Evolutionary conservation across 2,888 invertebrate genomes (phyloP), one percentile per base, ranked within the genome.

Genomic region (Stenolophus ochropezus): DNA sequence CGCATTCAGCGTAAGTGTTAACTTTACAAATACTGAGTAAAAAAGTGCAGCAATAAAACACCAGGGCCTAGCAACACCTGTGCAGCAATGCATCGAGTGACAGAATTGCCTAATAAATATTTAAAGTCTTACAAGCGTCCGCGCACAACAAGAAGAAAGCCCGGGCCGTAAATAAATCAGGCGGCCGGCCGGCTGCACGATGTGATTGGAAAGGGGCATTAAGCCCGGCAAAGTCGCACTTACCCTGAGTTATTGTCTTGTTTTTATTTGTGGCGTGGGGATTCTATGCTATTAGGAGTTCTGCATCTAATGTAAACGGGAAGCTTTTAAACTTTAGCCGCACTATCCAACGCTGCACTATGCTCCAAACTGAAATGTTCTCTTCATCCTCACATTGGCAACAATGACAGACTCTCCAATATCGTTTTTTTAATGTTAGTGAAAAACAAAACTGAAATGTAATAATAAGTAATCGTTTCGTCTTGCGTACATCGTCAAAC

Each of bases 101-200:
- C 65, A 69, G 65, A 69, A 69, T 69, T 33, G 65, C 65, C 65
- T 69, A 69, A 69, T 69, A 69, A 69, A 69, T 69, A 69, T 69
- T 69, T 33, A 69, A 69, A 69, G 33, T 69, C 27, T 69, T 56
- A 20, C 56, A 69, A 69, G 65, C 65, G 6, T 27, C 61, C 23
- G 25, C n/a, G 65, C 33, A 27, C 65, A n/a, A 69, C 11, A 33
- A 69, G 33, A 69, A 69, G 33, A 69, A 69, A 27, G 33, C 18
- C 33, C 14, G 11, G 65, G 8, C 25, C 33, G 65, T 69, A 69
- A 69, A 69, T 69, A 69, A 69, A 69, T 69, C 65, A 69, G 65
- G 14, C 20, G 33, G 25, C 58, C 14, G 61, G 23, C 25, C 21
- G 18, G 14, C 61, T 14, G 16, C 4, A n/a, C 14, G 23, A 61